These are phyloP conservation scores for Sander vitreus DNA, from an alignment of 2,113 vertebrate genomes.

Conservation along the genomic window DNA sequence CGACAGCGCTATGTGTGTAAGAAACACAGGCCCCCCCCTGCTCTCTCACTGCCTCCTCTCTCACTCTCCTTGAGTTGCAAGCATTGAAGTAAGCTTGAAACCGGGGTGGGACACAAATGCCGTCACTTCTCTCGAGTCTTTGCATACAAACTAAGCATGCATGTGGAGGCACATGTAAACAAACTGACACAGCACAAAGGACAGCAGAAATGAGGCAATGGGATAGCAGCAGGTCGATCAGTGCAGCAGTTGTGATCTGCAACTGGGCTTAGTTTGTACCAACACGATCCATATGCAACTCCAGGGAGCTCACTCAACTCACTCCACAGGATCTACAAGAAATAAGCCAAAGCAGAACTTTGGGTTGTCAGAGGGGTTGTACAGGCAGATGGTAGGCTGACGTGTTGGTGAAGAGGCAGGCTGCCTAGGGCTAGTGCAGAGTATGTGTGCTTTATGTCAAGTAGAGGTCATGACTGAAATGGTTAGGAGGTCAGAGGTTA, in stretches of 20 bases:
- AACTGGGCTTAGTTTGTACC: background rate
- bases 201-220: constrained; percentile 35
- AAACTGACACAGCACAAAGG: constrained; percentile 25
- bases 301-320: background rate
- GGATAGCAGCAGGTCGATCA: constrained; percentile 31
- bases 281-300: constrained; percentile 6
- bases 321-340: constrained; percentile 11
- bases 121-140: constrained; percentile 38
- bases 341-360: constrained; percentile 17
- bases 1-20: constrained; percentile 74
- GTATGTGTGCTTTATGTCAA: constrained; percentile 34
- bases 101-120: constrained; percentile 41
- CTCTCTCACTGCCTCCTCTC: constrained; percentile 55
- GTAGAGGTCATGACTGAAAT: constrained; percentile 31
- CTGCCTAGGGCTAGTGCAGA: background rate
- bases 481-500: constrained; percentile 29
- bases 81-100: constrained; percentile 54
- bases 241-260: constrained; percentile 24
- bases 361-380: constrained; percentile 19
- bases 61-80: constrained; percentile 51
- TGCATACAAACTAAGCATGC: constrained; percentile 45
- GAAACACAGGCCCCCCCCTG: constrained; percentile 63
- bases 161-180: constrained; percentile 65
- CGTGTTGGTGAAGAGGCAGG: background rate
- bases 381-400: constrained; percentile 19